A percentile compares a stretch with the other conserved stretches of the same genome.
These are phyloP conservation scores for Corydoras sp. DNA, from an alignment of 2,113 vertebrate species.

Conservation along the genomic window DNA sequence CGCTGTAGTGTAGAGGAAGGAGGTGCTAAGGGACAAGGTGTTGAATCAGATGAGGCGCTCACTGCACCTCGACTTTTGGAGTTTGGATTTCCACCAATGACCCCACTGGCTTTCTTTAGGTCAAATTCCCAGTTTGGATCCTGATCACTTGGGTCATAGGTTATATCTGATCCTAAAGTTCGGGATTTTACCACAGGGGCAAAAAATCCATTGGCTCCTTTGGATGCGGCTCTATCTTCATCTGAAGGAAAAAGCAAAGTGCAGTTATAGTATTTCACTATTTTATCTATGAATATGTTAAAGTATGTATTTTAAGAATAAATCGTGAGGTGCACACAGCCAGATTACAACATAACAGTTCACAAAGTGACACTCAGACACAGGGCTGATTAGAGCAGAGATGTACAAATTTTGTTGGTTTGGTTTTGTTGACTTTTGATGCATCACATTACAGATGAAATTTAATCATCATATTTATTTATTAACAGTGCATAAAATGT, in stretches of 20 bases:
- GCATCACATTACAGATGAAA: neutral
- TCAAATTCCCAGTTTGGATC: constrained; percentile 78
- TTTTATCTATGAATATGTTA: neutral
- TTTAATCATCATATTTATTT: constrained; percentile 1
- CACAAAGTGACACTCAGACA: neutral
- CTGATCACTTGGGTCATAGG: constrained; percentile 77
- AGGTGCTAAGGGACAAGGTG: constrained; percentile 25
- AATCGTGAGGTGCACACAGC: neutral
- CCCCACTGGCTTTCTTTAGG: constrained; percentile 60
- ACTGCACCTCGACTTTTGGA: constrained; percentile 46
- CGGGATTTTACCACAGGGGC: constrained; percentile 76
- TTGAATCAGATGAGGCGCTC: constrained; percentile 28
- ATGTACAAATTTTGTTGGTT: neutral
- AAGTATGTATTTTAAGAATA: neutral
- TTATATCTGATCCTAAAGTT: constrained; percentile 73
- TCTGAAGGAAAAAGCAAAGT: constrained; percentile 53
- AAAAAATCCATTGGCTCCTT: constrained; percentile 73
- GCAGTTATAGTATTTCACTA: neutral
- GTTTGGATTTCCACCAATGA: constrained; percentile 59
- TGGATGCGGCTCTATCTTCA: constrained; percentile 71
- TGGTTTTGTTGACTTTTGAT: neutral
- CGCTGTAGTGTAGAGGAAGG: constrained; percentile 56
- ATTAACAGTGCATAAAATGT: neutral
- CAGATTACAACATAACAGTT: neutral
- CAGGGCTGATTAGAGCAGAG: neutral